Conservation (phyloP, 2,113 vertebrate species). For the Polyodon spathula region DNA sequence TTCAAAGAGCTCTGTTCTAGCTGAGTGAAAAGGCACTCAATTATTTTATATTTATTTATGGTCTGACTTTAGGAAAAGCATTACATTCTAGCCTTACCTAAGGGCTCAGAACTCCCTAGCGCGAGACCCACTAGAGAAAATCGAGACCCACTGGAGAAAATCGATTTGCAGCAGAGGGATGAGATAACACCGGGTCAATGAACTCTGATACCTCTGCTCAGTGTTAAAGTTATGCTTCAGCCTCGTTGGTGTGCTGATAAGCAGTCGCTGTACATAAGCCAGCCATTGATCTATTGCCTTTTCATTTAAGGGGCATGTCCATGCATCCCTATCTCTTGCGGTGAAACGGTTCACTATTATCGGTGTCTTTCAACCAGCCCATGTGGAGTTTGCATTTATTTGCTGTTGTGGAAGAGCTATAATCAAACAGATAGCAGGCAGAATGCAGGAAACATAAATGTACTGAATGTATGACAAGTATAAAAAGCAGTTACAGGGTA, state of each 20-base stretch:
- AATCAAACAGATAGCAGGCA: conserved; percentile 15
- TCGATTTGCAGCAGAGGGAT: not conserved
- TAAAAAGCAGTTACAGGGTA: conserved; percentile 7
- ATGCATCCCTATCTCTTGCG: conserved; percentile 32
- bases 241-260: conserved; percentile 22
- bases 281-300: conserved; percentile 36
- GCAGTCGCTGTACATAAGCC: conserved; percentile 35
- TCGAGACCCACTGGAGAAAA: not conserved
- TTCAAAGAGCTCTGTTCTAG: too few relatives aligned
- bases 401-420: conserved; percentile 7
- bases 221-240: conserved; percentile 1
- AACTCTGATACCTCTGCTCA: not conserved
- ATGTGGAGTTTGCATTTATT: conserved; percentile 26
- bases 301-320: conserved; percentile 39
- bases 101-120: not conserved
- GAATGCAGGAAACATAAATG: not conserved
- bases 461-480: conserved; percentile 3
- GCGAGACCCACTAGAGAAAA: not conserved
- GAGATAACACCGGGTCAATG: not conserved
- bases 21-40: too few relatives aligned
- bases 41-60: too few relatives aligned
- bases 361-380: conserved; percentile 14
- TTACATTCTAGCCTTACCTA: not conserved
- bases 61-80: too few relatives aligned
- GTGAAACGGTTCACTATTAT: conserved; percentile 37